phyloP scores from a whole-genome alignment of 2,113 vertebrate species.

The Erinaceus europaeus region DNA sequence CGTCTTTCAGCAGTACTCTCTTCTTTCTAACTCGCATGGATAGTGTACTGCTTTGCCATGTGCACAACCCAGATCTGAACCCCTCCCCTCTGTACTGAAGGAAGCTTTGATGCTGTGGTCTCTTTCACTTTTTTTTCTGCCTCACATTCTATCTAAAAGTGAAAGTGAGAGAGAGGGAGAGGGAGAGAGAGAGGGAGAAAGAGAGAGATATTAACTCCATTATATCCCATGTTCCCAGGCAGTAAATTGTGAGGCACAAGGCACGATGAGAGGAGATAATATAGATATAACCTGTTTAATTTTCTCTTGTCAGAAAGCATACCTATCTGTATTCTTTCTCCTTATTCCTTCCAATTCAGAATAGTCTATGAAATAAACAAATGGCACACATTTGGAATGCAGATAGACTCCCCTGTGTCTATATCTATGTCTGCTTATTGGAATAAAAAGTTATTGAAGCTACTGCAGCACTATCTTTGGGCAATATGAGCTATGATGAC shows the following conservation, averaged over 20 bases:
- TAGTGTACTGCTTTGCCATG: too few species aligned
- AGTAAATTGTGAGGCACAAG: not conserved
- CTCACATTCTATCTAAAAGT: too few species aligned
- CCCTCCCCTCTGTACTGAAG: too few species aligned
- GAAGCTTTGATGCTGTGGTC: too few species aligned
- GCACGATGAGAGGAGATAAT: accelerated
- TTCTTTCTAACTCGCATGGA: too few species aligned
- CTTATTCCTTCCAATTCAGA: not conserved
- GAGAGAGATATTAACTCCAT: not conserved
- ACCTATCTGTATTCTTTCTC: not conserved
- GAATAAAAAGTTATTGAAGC: not conserved
- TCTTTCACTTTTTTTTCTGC: too few species aligned
- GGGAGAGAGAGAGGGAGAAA: too few species aligned
- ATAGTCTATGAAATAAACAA: not conserved
- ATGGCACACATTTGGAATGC: not conserved
- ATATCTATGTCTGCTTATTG: not conserved
- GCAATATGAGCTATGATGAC: not conserved
- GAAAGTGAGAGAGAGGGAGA: too few species aligned
- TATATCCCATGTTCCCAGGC: not conserved
- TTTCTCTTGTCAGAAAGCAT: not conserved
- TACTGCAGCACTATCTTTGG: not conserved
- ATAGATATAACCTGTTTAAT: not conserved
- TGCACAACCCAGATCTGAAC: too few species aligned
- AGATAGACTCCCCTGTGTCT: not conserved
- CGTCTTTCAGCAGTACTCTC: too few species aligned